A percentile compares a stretch with the other conserved stretches of the same genome.
Evolutionary conservation across 1,140 invertebrate genomes (phyloP).

Genomic region (Copidosoma floridanum): DNA sequence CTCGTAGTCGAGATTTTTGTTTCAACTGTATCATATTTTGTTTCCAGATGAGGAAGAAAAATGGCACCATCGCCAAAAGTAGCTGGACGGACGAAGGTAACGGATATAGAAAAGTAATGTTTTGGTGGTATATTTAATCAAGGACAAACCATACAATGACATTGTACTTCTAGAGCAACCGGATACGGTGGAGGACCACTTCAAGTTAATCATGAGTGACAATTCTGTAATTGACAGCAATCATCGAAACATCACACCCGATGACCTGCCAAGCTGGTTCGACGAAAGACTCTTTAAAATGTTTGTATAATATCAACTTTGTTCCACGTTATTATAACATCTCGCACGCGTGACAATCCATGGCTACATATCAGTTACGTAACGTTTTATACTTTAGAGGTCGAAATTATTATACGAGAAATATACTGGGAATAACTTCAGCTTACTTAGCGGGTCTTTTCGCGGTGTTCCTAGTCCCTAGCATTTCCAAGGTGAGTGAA

Average conservation of each 20-base stretch:
- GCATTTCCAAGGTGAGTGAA: constrained; percentile 57
- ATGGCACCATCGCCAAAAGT: too few relatives aligned
- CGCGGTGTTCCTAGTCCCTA: constrained; percentile 63
- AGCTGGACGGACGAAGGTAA: too few relatives aligned
- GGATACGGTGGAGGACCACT: constrained; percentile 36
- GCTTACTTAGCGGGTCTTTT: constrained; percentile 65
- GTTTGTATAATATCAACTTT: constrained; percentile 37
- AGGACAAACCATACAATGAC: too few relatives aligned
- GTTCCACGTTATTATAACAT: too few relatives aligned
- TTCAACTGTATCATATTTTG: too few relatives aligned
- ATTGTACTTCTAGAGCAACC: constrained; percentile 36
- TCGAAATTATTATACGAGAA: constrained; percentile 62
- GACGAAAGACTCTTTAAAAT: constrained; percentile 35
- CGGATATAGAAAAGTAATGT: too few relatives aligned
- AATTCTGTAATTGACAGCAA: constrained; percentile 20
- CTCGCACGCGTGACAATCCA: too few relatives aligned
- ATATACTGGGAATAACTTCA: constrained; percentile 60
- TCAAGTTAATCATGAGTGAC: constrained; percentile 29
- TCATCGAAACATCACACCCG: neutral
- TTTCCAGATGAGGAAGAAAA: too few relatives aligned
- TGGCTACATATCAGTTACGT: neutral
- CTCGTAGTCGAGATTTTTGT: too few relatives aligned
- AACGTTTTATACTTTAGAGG: constrained; percentile 54
- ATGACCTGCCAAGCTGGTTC: constrained; percentile 44
- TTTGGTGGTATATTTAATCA: too few relatives aligned